Evolutionary conservation across 2,113 vertebrate genomes (phyloP), one percentile per base, ranked within the genome.

Genomic region (Glaucidium brasilianum): DNA sequence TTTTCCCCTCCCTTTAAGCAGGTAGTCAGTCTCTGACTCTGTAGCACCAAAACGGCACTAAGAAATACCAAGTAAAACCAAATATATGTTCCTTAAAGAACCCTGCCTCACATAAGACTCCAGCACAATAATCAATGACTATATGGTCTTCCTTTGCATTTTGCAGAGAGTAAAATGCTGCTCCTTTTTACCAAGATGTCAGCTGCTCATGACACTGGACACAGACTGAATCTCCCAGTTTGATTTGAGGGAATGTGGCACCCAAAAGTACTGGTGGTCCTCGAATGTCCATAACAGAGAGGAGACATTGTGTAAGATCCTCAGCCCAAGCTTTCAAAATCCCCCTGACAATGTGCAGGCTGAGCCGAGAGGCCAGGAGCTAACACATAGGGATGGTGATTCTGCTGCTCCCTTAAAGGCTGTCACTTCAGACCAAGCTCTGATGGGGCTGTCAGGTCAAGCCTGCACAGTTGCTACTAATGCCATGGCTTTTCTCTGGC

Each of bases 361-460:
- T 74, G 55, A 91, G 47, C 6, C 0, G 1, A 82, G 79, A 68
- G 67, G 35, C 56, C 56, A 68, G 59, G 50, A 66, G 22, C 55
- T 80, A 25, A 58, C 32, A 82, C 0, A 21, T 2, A 7, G 17
- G 30, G 32, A 82, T 0, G 0, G n/a, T 1, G 17, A 32, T 10
- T 69, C 62, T 25, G 11, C 72, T 3, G 10, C 45, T 86, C 39
- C 37, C 67, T 41, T 23, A 25, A 35, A 29, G 23, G 63, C 4
- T 66, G 62, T 64, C 88, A 53, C 67, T 76, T 86, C 59, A 58
- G 50, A 39, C 2, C 52, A 17, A 9, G 22, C 29, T 87, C 85
- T 0, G 4, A 12, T 2, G 3, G 39, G 15, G 60, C 56, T 68
- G n/a, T 21, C 59, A 50, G 52, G 39, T 26, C 85, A 64, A 32